phyloP scores from a whole-genome alignment of 2,888 invertebrate genomes.

The Timandra comae region DNA sequence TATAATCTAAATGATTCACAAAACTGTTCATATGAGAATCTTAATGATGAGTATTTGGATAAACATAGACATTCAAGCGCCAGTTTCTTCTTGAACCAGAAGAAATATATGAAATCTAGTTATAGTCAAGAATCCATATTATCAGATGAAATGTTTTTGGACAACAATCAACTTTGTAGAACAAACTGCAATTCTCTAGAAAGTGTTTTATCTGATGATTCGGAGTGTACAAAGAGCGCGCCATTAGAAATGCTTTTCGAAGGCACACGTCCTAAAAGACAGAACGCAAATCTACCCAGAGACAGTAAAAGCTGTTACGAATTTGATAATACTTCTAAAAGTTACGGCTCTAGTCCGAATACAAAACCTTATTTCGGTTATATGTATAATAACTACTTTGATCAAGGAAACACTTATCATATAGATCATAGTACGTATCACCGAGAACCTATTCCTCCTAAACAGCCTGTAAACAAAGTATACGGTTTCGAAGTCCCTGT shows the following conservation, averaged over 20 bases:
- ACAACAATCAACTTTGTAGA: constrained; percentile 76
- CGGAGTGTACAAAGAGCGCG: constrained; percentile 85
- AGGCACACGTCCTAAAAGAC: constrained; percentile 66
- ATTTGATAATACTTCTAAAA: constrained; percentile 76
- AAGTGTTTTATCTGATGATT: constrained; percentile 88
- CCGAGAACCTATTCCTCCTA: constrained; percentile 34
- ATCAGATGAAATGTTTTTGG: constrained; percentile 80
- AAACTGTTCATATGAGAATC: constrained; percentile 66
- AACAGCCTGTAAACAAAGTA: constrained; percentile 47
- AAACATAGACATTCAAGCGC: constrained; percentile 83
- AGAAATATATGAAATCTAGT: constrained; percentile 77
- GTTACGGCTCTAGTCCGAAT: constrained; percentile 80
- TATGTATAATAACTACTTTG: constrained; percentile 68
- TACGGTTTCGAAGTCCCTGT: constrained; percentile 59
- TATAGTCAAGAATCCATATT: constrained; percentile 87
- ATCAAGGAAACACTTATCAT: constrained; percentile 1
- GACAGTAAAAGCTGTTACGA: constrained; percentile 71
- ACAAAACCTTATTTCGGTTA: constrained; percentile 72
- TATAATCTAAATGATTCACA: constrained; percentile 70
- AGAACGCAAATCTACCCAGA: constrained; percentile 50
- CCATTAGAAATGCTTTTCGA: constrained; percentile 84
- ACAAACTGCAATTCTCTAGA: constrained; percentile 87
- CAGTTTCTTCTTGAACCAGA: constrained; percentile 86
- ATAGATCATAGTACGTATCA: constrained; percentile 19
- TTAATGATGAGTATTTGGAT: constrained; percentile 65